Evolutionary conservation across 2,888 invertebrate species (phyloP).

Genomic region (Catocala sponsa): DNA sequence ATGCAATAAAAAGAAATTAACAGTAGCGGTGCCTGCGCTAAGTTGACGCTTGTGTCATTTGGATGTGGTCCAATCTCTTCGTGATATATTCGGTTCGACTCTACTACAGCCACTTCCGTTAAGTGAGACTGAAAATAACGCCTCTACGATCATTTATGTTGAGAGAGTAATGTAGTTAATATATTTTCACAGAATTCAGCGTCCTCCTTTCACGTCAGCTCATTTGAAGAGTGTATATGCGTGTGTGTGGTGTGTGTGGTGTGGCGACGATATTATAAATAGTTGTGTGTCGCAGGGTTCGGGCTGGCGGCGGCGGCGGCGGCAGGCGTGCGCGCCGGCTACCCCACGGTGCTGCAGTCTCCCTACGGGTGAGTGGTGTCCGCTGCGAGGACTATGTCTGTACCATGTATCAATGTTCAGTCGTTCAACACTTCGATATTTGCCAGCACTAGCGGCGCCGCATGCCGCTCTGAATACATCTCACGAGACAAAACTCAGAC

Average conservation of each 20-base stretch:
- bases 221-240: too few relatives aligned
- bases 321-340: conserved; percentile 92
- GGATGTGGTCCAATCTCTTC: conserved; percentile 81
- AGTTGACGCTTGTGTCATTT: conserved; percentile 87
- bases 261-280: conserved; percentile 50
- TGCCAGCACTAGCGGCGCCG: conserved; percentile 85
- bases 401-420: conserved; percentile 84
- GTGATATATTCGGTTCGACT: conserved; percentile 76
- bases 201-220: conserved; percentile 62
- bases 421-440: conserved; percentile 86
- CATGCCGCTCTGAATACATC: conserved; percentile 80
- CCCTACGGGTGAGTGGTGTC: conserved; percentile 94
- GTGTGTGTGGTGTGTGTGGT: conserved; percentile 32
- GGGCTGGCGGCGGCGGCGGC: conserved; percentile 87
- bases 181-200: conserved; percentile 60
- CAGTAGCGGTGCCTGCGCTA: conserved; percentile 82
- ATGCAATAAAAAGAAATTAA: conserved; percentile 88
- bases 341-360: conserved; percentile 92
- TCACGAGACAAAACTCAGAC: conserved; percentile 88
- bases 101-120: conserved; percentile 81
- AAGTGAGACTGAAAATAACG: conserved; percentile 80
- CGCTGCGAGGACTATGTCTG: conserved; percentile 63
- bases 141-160: conserved; percentile 64
- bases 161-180: conserved; percentile 64
- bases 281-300: conserved; percentile 78